A percentile compares a stretch with the other conserved stretches of the same genome.
phyloP scores from a whole-genome alignment of 1,140 invertebrate genomes.

The Hyphantria cunea region DNA sequence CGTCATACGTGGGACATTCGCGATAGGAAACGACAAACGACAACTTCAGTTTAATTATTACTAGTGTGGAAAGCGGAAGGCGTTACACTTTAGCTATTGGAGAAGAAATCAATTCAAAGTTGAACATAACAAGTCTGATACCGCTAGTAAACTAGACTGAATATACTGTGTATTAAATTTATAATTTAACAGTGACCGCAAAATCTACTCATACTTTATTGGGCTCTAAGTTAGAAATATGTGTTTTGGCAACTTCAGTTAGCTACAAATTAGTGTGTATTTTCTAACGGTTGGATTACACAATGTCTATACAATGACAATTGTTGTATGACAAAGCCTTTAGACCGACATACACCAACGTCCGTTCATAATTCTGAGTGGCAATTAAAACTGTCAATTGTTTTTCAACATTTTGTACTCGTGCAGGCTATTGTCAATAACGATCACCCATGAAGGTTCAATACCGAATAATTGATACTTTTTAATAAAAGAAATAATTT shows the following conservation, averaged over 20 bases:
- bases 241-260: too few relatives aligned
- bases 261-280: conserved; percentile 14
- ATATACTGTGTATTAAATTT: too few relatives aligned
- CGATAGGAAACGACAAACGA: conserved; percentile 50
- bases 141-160: too few relatives aligned
- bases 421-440: conserved; percentile 38
- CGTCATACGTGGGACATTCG: conserved; percentile 36
- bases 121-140: neutral
- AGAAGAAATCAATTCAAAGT: conserved; percentile 28
- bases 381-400: conserved; percentile 50
- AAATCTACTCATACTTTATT: too few relatives aligned
- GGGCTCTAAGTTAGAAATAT: too few relatives aligned
- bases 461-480: conserved; percentile 30
- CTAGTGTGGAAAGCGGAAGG: conserved; percentile 53
- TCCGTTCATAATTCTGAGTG: conserved; percentile 51
- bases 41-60: conserved; percentile 51
- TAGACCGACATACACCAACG: conserved; percentile 32
- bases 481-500: conserved; percentile 44
- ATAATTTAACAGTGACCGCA: too few relatives aligned
- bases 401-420: conserved; percentile 32
- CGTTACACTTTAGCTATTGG: conserved; percentile 5
- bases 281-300: conserved; percentile 32
- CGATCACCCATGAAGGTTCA: conserved; percentile 46
- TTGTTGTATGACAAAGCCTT: conserved; percentile 40
- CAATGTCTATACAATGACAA: conserved; percentile 42